A percentile compares a stretch with the other conserved stretches of the same genome.
These are phyloP conservation scores for Megaleporinus macrocephalus DNA, from an alignment of 2,113 vertebrate species.

Conservation along the genomic window DNA sequence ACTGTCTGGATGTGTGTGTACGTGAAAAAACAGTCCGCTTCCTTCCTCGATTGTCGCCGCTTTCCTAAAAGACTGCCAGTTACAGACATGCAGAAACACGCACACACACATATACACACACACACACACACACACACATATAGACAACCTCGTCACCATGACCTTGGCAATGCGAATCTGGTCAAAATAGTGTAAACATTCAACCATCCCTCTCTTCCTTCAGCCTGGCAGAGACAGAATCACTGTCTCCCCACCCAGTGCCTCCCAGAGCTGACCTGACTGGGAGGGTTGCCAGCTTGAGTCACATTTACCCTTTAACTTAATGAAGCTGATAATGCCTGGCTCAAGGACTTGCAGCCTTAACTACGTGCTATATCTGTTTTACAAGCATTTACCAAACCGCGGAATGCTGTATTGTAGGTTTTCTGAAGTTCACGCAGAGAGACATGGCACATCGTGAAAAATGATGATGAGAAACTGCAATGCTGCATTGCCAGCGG, in stretches of 20 bases:
- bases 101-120: background rate
- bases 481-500: background rate
- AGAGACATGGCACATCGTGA: background rate
- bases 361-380: constrained; percentile 1
- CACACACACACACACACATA: constrained; percentile 2
- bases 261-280: constrained; percentile 7
- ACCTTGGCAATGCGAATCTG: constrained; percentile 33
- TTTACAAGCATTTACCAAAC: constrained; percentile 2
- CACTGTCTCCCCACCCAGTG: background rate
- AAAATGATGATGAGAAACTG: background rate
- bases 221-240: background rate
- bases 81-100: constrained; percentile 32
- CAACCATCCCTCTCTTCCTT: background rate
- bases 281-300: constrained; percentile 39
- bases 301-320: constrained; percentile 40
- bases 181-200: background rate
- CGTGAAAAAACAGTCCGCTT: background rate
- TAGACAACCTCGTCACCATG: background rate
- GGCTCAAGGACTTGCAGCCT: constrained; percentile 20
- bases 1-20: constrained; percentile 5
- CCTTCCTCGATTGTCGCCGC: background rate
- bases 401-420: background rate
- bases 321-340: constrained; percentile 19
- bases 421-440: background rate
- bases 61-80: constrained; percentile 11